Evolutionary conservation across 2,888 invertebrate species (phyloP), one percentile per base, ranked within the genome.

Genomic region (Disparrhopalites patrizii): DNA sequence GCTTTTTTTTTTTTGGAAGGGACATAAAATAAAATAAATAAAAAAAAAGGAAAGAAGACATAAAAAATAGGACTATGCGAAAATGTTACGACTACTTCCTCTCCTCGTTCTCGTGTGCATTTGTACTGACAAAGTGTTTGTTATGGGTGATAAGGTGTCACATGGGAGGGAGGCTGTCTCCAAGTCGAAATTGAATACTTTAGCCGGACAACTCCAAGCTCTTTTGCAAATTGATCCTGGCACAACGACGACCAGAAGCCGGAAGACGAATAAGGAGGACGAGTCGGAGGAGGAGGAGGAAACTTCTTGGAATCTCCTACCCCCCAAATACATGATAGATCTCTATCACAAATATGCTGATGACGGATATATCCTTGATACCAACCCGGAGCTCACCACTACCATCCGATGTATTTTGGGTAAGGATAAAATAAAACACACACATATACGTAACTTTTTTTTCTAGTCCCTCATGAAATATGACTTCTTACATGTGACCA

Each of bases 291-390:
- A 54, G 28, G 47, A 60, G n/a, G 13, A 18, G 15, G 60, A 54
- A 20, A 31, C 43, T 18, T 60, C 60, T 28, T 62, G 62, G 62
- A 47, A 36, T 20, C 50, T 54, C 36, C 20, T 62, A 13, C 70
- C 71, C 13, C 71, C 71, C 36, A 69, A 68, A 31, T 69, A 71
- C 54, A 71, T 71, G 71, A 20, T 71, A 47, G 71, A 71, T 40
- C 61, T 71, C 47, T 71, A 71, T 60, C 67, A 69, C 36, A 69
- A 68, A 50, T 68, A 68, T 55, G 56, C 67, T 2, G 56, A 62
- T 76, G 76, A 18, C 73, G 77, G 67, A 27, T 66, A 51, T 28
- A 50, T 60, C 27, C 40, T 52, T 38, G 55, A 55, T 30, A 33
- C 40, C 7, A 25, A 65, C 50, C 57, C 62, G 1, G 33, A 57